Percentiles rank a stretch among this genome's conserved stretches.
phyloP scores from a whole-genome alignment of 2,113 vertebrate species.

The Mobula hypostoma region DNA sequence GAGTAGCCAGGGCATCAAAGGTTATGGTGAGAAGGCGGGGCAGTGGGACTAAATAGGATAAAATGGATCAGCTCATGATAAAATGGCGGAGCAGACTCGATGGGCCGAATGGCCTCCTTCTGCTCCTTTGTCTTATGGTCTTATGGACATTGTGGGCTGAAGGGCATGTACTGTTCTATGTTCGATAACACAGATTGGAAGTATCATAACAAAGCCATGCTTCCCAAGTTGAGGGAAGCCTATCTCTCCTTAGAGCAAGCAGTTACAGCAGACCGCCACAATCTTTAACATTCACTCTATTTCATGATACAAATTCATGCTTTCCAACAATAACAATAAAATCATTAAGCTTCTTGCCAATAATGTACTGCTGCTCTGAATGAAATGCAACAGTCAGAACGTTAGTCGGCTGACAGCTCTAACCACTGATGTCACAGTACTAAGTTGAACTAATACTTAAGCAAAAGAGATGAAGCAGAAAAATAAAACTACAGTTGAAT shows the following conservation, averaged over 20 bases:
- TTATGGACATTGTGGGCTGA: too few relatives aligned
- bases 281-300: neutral
- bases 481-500: neutral
- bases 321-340: neutral
- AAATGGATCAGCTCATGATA: too few relatives aligned
- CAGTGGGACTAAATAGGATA: too few relatives aligned
- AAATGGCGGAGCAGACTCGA: too few relatives aligned
- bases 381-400: neutral
- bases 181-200: neutral
- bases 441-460: neutral
- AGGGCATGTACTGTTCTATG: too few relatives aligned
- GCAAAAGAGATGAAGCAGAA: neutral
- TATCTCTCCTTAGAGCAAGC: neutral
- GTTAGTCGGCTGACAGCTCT: neutral
- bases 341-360: neutral
- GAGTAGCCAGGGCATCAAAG: too few relatives aligned
- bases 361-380: neutral
- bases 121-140: too few relatives aligned
- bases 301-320: neutral
- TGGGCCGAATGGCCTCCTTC: too few relatives aligned
- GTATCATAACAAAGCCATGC: neutral
- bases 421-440: neutral
- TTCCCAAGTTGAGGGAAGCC: neutral
- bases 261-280: neutral
- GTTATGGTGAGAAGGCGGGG: too few relatives aligned